phyloP scores from a whole-genome alignment of 1,140 invertebrate genomes.

The Rhynchophorus ferrugineus region DNA sequence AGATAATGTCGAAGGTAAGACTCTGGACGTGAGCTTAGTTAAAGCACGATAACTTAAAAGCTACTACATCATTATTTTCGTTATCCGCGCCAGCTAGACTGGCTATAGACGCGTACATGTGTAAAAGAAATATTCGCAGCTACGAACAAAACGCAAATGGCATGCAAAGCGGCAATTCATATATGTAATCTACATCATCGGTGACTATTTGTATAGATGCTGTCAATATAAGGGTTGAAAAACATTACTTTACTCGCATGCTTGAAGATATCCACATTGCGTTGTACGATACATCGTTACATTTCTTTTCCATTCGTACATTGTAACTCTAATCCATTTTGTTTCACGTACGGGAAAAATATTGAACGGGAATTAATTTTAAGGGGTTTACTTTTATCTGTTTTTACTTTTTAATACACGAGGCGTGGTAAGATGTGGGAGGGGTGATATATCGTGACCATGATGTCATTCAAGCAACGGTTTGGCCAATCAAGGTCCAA shows the following conservation, averaged over 20 bases:
- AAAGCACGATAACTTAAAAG: not conserved
- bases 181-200: constrained; percentile 5
- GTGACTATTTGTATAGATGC: constrained; percentile 6
- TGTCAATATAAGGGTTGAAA: constrained; percentile 8
- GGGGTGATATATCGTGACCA: too few relatives aligned
- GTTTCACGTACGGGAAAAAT: too few relatives aligned
- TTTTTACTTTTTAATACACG: too few relatives aligned
- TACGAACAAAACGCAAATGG: constrained; percentile 2
- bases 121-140: not conserved
- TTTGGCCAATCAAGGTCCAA: too few relatives aligned
- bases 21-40: not conserved
- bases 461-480: too few relatives aligned
- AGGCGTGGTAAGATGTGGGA: too few relatives aligned
- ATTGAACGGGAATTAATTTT: too few relatives aligned
- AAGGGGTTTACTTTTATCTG: too few relatives aligned
- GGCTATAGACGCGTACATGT: not conserved
- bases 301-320: too few relatives aligned
- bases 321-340: too few relatives aligned
- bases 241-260: constrained; percentile 1
- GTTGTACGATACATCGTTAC: too few relatives aligned
- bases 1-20: not conserved
- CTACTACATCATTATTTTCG: not conserved
- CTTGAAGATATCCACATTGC: constrained; percentile 1
- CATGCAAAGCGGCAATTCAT: constrained; percentile 4
- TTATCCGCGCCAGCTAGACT: not conserved